Percentiles rank a stretch among this genome's conserved stretches.
Evolutionary conservation across 2,797 vertebrate species (phyloP).

Genomic region (Poeciliopsis turneri): DNA sequence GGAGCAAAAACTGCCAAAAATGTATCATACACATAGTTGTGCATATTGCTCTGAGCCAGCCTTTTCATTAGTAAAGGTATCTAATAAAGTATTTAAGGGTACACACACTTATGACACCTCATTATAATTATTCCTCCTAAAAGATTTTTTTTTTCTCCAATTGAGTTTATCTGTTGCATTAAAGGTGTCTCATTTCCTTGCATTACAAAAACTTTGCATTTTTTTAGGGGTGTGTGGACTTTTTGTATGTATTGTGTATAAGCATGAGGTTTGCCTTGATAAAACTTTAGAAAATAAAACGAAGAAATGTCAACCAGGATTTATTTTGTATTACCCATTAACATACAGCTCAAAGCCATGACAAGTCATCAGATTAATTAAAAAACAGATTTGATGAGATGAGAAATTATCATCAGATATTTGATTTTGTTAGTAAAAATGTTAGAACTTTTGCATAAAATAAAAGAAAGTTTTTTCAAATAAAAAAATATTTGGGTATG

Average conservation of each 20-base stretch:
- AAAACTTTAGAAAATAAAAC: background rate
- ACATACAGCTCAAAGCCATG: constrained; percentile 30
- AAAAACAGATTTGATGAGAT: constrained; percentile 15
- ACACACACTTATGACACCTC: background rate
- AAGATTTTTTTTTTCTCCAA: background rate
- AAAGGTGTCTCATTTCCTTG: background rate
- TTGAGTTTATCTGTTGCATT: background rate
- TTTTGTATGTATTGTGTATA: background rate
- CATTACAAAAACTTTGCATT: background rate
- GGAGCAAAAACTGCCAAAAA: background rate
- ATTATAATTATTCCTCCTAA: background rate
- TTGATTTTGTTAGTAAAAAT: constrained; percentile 18
- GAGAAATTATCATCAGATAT: constrained; percentile 2
- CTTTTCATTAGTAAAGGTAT: background rate
- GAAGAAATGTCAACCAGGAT: constrained; percentile 5
- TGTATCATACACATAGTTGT: background rate
- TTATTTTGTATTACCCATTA: constrained; percentile 14
- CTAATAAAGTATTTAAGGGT: background rate
- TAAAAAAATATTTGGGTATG: constrained; percentile 7
- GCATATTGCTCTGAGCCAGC: background rate
- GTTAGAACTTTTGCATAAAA: background rate
- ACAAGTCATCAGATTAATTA: constrained; percentile 19
- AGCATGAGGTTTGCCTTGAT: constrained; percentile 8
- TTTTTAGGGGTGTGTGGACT: background rate
- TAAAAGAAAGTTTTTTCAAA: background rate